A percentile compares a stretch with the other conserved stretches of the same genome.
These are phyloP conservation scores for Loripinus fragilis DNA, from an alignment of 2,888 invertebrate genomes.

Conservation along the genomic window DNA sequence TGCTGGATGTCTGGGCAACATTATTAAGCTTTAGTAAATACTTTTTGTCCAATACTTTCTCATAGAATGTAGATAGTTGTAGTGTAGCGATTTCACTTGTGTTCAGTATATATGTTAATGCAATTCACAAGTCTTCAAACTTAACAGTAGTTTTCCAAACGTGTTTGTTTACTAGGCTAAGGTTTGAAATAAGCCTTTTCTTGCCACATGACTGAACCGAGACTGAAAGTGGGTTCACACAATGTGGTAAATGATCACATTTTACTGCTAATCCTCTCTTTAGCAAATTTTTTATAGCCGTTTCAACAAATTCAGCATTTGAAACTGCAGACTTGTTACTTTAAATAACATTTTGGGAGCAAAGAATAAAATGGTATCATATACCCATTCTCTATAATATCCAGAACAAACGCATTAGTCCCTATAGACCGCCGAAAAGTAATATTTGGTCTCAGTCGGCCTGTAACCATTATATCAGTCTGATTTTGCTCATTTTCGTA, in stretches of 20 bases:
- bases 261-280: conserved; percentile 20
- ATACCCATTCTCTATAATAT: conserved; percentile 37
- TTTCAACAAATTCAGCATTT: conserved; percentile 37
- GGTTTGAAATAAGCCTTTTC: conserved; percentile 45
- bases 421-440: conserved; percentile 40
- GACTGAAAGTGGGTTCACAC: conserved; percentile 48
- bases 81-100: too few species aligned
- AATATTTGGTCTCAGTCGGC: conserved; percentile 21
- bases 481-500: conserved; percentile 31
- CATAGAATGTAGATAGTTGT: too few species aligned
- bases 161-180: conserved; percentile 41
- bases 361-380: conserved; percentile 38
- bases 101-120: too few species aligned
- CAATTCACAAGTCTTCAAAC: conserved; percentile 38
- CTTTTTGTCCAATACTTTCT: too few species aligned
- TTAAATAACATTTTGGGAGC: conserved; percentile 10
- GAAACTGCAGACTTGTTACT: conserved; percentile 42
- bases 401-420: conserved; percentile 27
- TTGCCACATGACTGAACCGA: conserved; percentile 33
- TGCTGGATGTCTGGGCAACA: too few species aligned
- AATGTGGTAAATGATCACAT: conserved; percentile 14
- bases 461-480: conserved; percentile 26
- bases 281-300: conserved; percentile 39
- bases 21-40: too few species aligned
- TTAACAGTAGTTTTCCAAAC: conserved; percentile 32